Evolutionary conservation across 2,797 vertebrate genomes (phyloP), one percentile per base, ranked within the genome.

Genomic region (Melanogrammus aeglefinus): DNA sequence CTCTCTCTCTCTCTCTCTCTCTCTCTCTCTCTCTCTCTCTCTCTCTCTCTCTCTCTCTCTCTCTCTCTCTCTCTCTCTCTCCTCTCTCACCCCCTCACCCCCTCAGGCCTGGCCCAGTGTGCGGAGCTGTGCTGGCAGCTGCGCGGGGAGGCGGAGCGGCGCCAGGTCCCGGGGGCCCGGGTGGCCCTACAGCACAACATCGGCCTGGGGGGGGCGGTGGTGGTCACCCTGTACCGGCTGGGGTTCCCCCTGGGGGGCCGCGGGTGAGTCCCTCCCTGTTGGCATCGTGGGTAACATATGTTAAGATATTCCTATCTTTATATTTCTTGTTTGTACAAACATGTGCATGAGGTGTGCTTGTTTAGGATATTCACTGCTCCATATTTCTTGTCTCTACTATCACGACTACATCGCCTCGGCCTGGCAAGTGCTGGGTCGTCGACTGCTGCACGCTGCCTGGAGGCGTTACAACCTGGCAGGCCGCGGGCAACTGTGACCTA

Each of bases 121-220:
- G 95, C 95, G 0, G 98, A 99, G 91, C 95, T 99, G 78, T 99
- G 97, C 94, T 99, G 97, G 97, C 98, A 99, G 92, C 96, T 99
- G 78, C 89, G 98, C 77, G 97, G 96, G 3, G 94, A 94, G 92
- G 97, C 98, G 3, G 96, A 90, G 80, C 92, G 79, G 84, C 93
- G 97, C 80, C 98, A 99, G 92, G 98, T 99, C 81, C 91, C 93
- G 0, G 94, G 95, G 78, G 97, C 97, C 63, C 96, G 96, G 91
- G 92, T 98, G 81, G 97, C 94, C 74, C 88, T 99, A 90, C 98
- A 99, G 84, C 98, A 99, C 89, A 99, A 99, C 88, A 89, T 99
- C 69, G 98, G 97, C 80, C 16, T 99, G 4, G 98, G 98, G 73
- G 97, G 98, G 75, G 98, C 97, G 1, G 97, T 41, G 27, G 97